phyloP scores from a whole-genome alignment of 1,140 invertebrate species.

The Hycleus phaleratus region DNA sequence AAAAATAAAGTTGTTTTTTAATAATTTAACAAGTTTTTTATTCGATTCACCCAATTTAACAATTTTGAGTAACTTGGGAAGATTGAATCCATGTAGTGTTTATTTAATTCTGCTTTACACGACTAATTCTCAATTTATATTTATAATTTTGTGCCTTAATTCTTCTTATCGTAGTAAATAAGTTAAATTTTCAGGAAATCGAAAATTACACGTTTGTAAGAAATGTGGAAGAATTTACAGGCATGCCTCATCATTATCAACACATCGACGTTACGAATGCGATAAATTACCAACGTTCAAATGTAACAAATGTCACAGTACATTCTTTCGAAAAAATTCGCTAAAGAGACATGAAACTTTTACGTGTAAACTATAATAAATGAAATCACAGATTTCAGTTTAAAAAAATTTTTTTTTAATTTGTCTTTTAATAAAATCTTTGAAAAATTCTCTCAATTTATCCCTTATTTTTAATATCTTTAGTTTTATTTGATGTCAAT shows the following conservation, averaged over 20 bases:
- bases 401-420: no score
- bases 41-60: no score
- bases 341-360: neutral
- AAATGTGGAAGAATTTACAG: slow-evolving; percentile 45
- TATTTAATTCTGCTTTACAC: no score
- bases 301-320: neutral
- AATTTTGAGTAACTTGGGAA: no score
- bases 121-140: no score
- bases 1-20: neutral
- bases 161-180: no score
- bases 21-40: no score
- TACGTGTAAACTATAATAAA: no score
- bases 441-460: neutral
- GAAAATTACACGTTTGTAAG: slow-evolving; percentile 10
- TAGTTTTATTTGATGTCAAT: slow-evolving; percentile 1
- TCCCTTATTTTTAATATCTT: neutral
- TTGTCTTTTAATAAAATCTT: neutral
- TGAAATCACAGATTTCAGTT: no score
- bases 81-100: no score
- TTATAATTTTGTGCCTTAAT: no score
- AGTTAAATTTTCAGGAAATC: no score
- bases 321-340: neutral
- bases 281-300: neutral
- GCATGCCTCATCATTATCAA: slow-evolving; percentile 46
- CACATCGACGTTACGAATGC: slow-evolving; percentile 38